phyloP scores from a whole-genome alignment of 2,113 vertebrate species.

The Pterocles gutturalis region DNA sequence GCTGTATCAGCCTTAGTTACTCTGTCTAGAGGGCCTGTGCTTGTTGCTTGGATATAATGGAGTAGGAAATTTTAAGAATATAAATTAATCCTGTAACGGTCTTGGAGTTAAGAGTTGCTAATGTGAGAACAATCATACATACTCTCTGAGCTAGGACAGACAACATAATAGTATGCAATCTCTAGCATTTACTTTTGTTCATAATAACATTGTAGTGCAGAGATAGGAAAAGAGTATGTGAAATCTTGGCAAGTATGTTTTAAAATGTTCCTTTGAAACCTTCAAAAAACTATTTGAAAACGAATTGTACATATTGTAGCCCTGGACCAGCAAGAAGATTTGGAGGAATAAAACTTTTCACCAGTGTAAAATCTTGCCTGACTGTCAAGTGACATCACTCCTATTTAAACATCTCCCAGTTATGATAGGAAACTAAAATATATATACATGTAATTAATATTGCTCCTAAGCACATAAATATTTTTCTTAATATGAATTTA shows the following conservation, averaged over 20 bases:
- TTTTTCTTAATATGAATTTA: background rate
- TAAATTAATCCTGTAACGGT: background rate
- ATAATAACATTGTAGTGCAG: background rate
- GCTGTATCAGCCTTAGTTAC: background rate
- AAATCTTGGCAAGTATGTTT: background rate
- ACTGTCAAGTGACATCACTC: background rate
- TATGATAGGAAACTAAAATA: background rate
- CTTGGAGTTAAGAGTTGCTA: background rate
- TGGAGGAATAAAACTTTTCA: background rate
- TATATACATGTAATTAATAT: background rate
- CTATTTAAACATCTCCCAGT: background rate
- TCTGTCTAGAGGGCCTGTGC: background rate
- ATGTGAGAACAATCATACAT: background rate
- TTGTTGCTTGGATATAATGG: background rate
- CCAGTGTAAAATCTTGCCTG: background rate
- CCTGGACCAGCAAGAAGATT: background rate
- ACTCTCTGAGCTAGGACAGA: background rate
- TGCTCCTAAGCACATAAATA: background rate
- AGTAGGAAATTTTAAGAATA: background rate
- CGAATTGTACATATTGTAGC: background rate
- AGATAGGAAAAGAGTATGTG: background rate
- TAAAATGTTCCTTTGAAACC: background rate
- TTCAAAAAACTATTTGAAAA: background rate
- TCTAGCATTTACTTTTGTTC: background rate
- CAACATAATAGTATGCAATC: background rate